Percentiles rank a stretch among this genome's conserved stretches.
Conservation (phyloP, 2,888 invertebrate species). For the Alloscopus bannaensis region DNA sequence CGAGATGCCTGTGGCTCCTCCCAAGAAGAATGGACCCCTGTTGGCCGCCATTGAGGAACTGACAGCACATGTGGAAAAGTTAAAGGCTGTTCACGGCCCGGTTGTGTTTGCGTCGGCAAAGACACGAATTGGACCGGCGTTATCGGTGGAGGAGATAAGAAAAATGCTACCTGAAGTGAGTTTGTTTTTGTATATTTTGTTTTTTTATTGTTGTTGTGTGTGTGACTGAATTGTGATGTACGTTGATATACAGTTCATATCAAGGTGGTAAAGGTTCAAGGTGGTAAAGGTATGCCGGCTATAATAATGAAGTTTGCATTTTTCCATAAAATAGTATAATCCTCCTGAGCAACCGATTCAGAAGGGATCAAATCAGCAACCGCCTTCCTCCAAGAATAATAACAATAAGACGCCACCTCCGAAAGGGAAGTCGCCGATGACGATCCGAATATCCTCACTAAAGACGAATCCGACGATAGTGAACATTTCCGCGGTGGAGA, state of each 20-base stretch:
- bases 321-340: constrained; percentile 15
- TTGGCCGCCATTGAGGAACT: constrained; percentile 84
- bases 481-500: constrained; percentile 53
- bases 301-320: too few species aligned
- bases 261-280: not conserved
- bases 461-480: constrained; percentile 72
- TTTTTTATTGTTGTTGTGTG: too few species aligned
- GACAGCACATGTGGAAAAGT: constrained; percentile 84
- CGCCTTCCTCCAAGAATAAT: constrained; percentile 22
- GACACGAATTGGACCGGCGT: constrained; percentile 81
- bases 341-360: constrained; percentile 31
- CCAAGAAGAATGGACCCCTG: constrained; percentile 79
- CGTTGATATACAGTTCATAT: not conserved
- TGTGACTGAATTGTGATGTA: constrained; percentile 43
- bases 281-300: too few species aligned
- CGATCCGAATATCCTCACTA: constrained; percentile 70
- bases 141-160: constrained; percentile 81
- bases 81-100: constrained; percentile 83
- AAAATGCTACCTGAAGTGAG: constrained; percentile 79
- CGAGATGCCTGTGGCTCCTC: constrained; percentile 77
- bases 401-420: constrained; percentile 42
- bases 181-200: too few species aligned
- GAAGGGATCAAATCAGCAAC: not conserved
- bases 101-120: constrained; percentile 86
- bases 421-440: constrained; percentile 67